Percentiles rank a stretch among this genome's conserved stretches.
Conservation (phyloP, 2,888 invertebrate species). For the Conus canariensis region DNA sequence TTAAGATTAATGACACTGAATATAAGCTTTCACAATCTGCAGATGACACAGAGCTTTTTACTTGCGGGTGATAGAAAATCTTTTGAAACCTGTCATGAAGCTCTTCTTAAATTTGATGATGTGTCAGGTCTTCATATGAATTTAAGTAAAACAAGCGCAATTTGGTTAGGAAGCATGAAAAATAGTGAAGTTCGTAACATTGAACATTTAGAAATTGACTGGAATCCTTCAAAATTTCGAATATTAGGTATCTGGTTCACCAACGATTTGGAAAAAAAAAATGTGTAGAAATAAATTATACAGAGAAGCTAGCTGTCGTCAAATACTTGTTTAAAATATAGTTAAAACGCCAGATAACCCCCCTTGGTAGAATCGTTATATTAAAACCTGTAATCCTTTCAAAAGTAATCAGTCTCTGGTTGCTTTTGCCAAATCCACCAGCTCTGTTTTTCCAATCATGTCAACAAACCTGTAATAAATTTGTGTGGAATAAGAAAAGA, state of each 20-base stretch:
- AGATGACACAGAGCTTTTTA: background rate
- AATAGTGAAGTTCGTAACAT: background rate
- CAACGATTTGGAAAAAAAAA: background rate
- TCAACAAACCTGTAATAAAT: background rate
- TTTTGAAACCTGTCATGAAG: background rate
- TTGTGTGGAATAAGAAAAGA: slow-evolving; percentile 3
- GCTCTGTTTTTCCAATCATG: background rate
- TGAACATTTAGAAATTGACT: background rate
- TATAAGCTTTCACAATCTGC: background rate
- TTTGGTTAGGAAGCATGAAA: background rate
- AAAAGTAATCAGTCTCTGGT: background rate
- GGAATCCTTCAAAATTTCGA: background rate
- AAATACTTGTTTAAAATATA: background rate
- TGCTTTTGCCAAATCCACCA: background rate
- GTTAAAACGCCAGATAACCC: background rate
- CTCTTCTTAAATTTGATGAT: background rate
- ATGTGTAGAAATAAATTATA: too few species aligned
- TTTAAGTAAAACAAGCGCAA: background rate
- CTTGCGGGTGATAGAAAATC: slow-evolving; percentile 6
- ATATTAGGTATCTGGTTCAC: background rate
- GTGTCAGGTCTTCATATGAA: background rate
- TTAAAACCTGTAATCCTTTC: background rate
- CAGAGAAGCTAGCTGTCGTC: too few species aligned
- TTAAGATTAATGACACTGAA: background rate
- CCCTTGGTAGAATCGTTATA: background rate